Base-by-base conservation (phyloP, 2,888 invertebrate species). In the Torymus aiolomorphi region DNA sequence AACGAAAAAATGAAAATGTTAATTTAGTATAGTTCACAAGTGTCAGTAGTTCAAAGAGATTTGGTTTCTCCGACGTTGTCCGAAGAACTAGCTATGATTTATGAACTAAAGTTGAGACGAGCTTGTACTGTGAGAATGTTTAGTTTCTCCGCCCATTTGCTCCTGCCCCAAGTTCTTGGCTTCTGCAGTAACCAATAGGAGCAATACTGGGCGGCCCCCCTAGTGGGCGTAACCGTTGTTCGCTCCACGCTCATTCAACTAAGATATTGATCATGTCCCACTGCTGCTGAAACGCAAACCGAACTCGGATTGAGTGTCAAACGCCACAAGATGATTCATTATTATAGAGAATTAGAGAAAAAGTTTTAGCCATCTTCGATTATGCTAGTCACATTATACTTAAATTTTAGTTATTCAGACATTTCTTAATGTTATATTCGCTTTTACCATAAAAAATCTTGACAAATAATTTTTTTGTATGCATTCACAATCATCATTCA, bases 51-150 rank as follows among this genome's bases (percentile, higher is more conserved):
- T 82, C 79, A 61, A 78, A 81, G 81, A 80, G 84, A 84, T 85
- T 86, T 85, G 77, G 80, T 83, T 85, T 82, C 85, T 82, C 85
- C 85, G 86, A 85, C 87, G 86, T 77, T 87, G 87, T 84, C 86
- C 86, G 86, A 87, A 85, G 86, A 87, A 89, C 90, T 90, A 88
- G 85, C 86, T 86, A 88, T 89, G 89, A 89, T 90, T 90, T 89
- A 88, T 86, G 88, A 88, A 82, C 84, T 82, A 82, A 80, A 82
- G 83, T 84, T 81, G 73, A 84, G 83, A 83, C 79, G 74, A 76
- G 69, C 76, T 69, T 65, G 65, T 80, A 82, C 81, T 13, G 20
- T 56, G 20, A 52, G 56, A 18, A 5, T 18, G 20, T 31, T 42
- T 63, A 20, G 51, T 42, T 51, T 24, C 24, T 51, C 78, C 78